Base-by-base conservation (phyloP, 2,888 invertebrate genomes). In the Disparrhopalites patrizii region DNA sequence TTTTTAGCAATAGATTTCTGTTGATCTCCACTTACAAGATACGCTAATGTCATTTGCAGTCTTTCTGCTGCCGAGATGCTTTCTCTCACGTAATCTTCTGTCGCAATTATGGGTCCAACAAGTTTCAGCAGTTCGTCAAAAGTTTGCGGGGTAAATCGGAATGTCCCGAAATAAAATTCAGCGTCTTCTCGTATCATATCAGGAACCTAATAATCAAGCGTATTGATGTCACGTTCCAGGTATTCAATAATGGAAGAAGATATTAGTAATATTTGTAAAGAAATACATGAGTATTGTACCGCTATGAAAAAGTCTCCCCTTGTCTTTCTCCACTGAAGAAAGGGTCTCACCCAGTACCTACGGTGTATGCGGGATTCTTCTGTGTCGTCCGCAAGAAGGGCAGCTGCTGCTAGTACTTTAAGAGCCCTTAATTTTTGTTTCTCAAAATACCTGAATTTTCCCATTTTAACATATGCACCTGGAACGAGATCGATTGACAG, bases 1-100 rank as follows among this genome's bases (percentile, higher is more conserved):
- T 33, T 56, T 31, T 33, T 33, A 13, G 56, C 56, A 10, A 56
- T 23, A 3, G 33, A 33, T 23, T 56, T 23, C 25, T 56, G 56
- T 3, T 36, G 20, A 25, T 38, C 56, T 5, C 56, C 56, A 23
- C 33, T 33, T 13, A 31, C 33, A 1, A 56, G 23, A n/a, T 56
- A 56, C 38, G 18, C 36, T 3, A 38, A 23, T 23, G 56, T 56
- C 23, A 56, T 23, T 18, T 31, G 23, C 23, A 56, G 27, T 3
- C 38, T 2, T 33, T 56, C 33, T 38, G 18, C 2, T 3, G 56
- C 23, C 3, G 23, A 31, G 27, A 56, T 38, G 10, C 38, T 1
- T 3, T 33, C 33, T 23, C 56, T 36, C 15, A 18, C 23, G 3
- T 18, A 20, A 3, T 56, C 25, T 2, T 31, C 18, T 3, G 36